Evolutionary conservation across 2,888 invertebrate genomes (phyloP).

Genomic region (Ochlodes sylvanus): DNA sequence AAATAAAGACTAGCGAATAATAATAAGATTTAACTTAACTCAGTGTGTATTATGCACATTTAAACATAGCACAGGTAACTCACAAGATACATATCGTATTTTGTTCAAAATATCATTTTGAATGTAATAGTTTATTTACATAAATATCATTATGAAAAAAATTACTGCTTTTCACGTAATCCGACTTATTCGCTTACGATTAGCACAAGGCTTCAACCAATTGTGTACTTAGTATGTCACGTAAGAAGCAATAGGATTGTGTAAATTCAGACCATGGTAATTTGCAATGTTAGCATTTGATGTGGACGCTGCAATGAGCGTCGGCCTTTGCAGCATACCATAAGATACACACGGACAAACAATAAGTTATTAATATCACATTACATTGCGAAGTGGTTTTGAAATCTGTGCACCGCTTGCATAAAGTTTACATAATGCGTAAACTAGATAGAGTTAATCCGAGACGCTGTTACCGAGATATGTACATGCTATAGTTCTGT

Average conservation of each 20-base stretch:
- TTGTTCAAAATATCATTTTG: no score
- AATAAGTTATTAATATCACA: slow-evolving; percentile 51
- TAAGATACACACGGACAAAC: slow-evolving; percentile 35
- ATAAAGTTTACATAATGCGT: slow-evolving; percentile 48
- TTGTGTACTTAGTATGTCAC: no score
- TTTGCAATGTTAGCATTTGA: background rate
- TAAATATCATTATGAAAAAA: no score
- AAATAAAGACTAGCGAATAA: no score
- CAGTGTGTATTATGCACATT: no score
- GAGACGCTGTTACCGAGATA: slow-evolving; percentile 40
- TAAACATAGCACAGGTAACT: no score
- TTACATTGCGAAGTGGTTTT: slow-evolving; percentile 53
- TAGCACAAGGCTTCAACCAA: no score
- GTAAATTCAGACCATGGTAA: background rate
- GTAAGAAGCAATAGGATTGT: background rate
- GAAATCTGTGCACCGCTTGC: slow-evolving; percentile 42
- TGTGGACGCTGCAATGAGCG: background rate
- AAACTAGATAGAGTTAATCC: slow-evolving; percentile 44
- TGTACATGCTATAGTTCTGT: slow-evolving; percentile 20
- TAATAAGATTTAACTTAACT: no score
- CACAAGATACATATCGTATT: no score
- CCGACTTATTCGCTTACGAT: no score
- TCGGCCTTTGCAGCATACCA: background rate
- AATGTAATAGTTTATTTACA: no score
- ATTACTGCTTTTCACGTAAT: no score